Base-by-base conservation (phyloP, 2,888 invertebrate genomes). In the Drosophila greeni region DNA sequence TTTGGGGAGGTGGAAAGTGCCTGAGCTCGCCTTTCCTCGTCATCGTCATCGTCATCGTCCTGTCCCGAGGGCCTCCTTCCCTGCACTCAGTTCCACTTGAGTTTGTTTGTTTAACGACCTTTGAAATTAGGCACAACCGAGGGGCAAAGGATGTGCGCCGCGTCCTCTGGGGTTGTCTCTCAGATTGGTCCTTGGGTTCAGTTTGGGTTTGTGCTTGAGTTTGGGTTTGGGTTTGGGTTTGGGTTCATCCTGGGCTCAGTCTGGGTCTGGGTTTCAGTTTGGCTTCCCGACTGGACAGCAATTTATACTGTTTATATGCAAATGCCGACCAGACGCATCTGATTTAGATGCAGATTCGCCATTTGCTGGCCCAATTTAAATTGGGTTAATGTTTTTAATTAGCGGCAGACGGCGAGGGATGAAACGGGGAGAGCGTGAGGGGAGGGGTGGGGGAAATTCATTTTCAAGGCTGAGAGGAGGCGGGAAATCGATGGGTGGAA, bases 91-190 rank as follows among this genome's bases (percentile, higher is more conserved):
- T 86, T 86, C 86, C 86, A 86, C 86, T 86, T 86, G 84, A 86
- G 85, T 85, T 83, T 86, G 86, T 86, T 83, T 86, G 86, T 75
- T 86, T 86, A 86, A 86, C 86, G 85, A 86, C 85, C 86, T 86
- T 84, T 86, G 86, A 86, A 86, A 86, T 86, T 86, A 86, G 81
- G 76, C 82, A 85, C 70, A 77, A 73, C 79, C 74, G 61, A 83
- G 83, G 83, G 83, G 66, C 79, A 75, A 74, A 74, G 82, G 83
- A 36, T 62, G 51, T 48, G 48, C 70, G 78, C 12, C 8, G 18
- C 16, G 9, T 42, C 26, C 26, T 31, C 54, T 34, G 67, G 66
- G 48, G 39, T 66, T 66, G 66, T 20, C 37, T 18, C 53, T 37
- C 24, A 42, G 16, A 26, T 42, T 16, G 42, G 42, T 26, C 40